phyloP scores from a whole-genome alignment of 2,888 invertebrate genomes.

The Mythimna vitellina region DNA sequence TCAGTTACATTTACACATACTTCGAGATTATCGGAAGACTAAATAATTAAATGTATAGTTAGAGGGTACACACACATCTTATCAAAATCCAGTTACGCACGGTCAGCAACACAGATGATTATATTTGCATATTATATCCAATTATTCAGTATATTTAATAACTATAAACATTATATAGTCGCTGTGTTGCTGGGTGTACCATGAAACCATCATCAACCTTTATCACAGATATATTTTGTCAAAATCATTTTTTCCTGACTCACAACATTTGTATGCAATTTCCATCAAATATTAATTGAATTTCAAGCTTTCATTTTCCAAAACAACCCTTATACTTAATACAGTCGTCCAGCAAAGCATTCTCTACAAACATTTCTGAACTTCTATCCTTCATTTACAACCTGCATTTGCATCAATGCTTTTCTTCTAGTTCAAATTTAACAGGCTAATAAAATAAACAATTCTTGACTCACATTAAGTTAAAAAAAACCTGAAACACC shows the following conservation, averaged over 20 bases:
- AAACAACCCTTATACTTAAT: slow-evolving; percentile 55
- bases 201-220: slow-evolving; percentile 72
- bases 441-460: slow-evolving; percentile 67
- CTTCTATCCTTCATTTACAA: slow-evolving; percentile 47
- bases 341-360: slow-evolving; percentile 61
- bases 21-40: slow-evolving; percentile 67
- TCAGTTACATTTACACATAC: slow-evolving; percentile 61
- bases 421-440: slow-evolving; percentile 32
- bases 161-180: slow-evolving; percentile 55
- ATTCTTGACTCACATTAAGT: slow-evolving; percentile 11
- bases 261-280: slow-evolving; percentile 59
- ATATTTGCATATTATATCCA: slow-evolving; percentile 54
- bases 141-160: slow-evolving; percentile 62
- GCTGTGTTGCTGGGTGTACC: slow-evolving; percentile 67
- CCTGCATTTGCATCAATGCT: slow-evolving; percentile 43
- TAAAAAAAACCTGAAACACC: slow-evolving; percentile 45
- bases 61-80: slow-evolving; percentile 63
- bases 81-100: slow-evolving; percentile 49
- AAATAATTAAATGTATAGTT: slow-evolving; percentile 64
- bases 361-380: slow-evolving; percentile 49
- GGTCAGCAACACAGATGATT: slow-evolving; percentile 64
- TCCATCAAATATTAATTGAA: slow-evolving; percentile 53
- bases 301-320: slow-evolving; percentile 57
- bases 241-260: slow-evolving; percentile 60
- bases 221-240: slow-evolving; percentile 77